Evolutionary conservation across 2,113 vertebrate species (phyloP).

Genomic region (Pan troglodytes): NHGRI_mPanTro3-v2.1_pri NC_072416.2:81789501-81790000

Average conservation of each 20-base stretch:
- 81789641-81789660: not conserved
- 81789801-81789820: not conserved
- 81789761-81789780: too few species aligned
- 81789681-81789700: not conserved
- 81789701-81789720: not conserved
- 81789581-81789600: not conserved
- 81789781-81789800: not conserved
- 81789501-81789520: fast-evolving
- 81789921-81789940: not conserved
- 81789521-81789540: fast-evolving
- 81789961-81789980: not conserved
- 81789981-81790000: not conserved
- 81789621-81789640: not conserved
- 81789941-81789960: not conserved
- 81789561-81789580: fast-evolving
- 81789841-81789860: not conserved
- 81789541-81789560: not conserved
- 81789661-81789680: not conserved
- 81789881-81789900: not conserved
- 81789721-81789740: not conserved
- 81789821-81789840: not conserved
- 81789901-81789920: not conserved
- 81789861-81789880: too few species aligned
- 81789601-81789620: not conserved
- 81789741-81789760: not conserved